Percentiles rank a stretch among this genome's conserved stretches.
Conservation (phyloP, 2,888 invertebrate genomes). For the Luffia ferchaultella region DNA sequence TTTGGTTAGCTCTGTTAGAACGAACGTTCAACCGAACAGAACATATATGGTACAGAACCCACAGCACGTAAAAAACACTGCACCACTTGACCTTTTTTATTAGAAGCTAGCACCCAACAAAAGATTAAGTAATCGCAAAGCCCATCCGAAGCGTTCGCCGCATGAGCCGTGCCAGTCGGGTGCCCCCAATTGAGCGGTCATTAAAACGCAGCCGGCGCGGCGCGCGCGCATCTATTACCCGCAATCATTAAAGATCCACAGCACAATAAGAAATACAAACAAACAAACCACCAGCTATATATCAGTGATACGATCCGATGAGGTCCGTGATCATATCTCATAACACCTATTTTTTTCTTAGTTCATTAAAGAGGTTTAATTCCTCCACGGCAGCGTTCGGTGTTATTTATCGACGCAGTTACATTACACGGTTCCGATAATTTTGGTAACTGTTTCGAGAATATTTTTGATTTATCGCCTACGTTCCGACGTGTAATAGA, state of each 20-base stretch:
- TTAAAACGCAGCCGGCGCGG: conserved; percentile 20
- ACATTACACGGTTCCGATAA: neutral
- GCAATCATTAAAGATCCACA: neutral
- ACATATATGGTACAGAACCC: too few relatives aligned
- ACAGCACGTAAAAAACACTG: too few relatives aligned
- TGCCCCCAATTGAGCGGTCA: conserved; percentile 46
- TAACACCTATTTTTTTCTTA: neutral
- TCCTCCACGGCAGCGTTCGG: neutral
- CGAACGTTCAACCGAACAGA: too few relatives aligned
- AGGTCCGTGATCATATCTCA: neutral
- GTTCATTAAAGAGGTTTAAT: neutral
- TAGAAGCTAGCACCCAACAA: too few relatives aligned
- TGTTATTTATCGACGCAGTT: neutral
- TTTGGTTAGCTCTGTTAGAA: too few relatives aligned
- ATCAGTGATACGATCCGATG: neutral
- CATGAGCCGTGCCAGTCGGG: conserved; percentile 20
- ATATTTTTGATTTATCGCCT: neutral
- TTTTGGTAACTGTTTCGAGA: neutral
- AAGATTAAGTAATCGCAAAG: neutral
- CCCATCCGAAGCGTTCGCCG: neutral
- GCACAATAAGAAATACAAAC: neutral
- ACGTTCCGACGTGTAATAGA: neutral
- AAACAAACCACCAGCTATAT: neutral
- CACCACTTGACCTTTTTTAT: too few relatives aligned
- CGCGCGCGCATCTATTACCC: neutral